Evolutionary conservation across 30 jellyfish, hydroid and myxozoan genomes (phyloP).

Genomic region (Hydractinia symbiolongicarpus): DNA sequence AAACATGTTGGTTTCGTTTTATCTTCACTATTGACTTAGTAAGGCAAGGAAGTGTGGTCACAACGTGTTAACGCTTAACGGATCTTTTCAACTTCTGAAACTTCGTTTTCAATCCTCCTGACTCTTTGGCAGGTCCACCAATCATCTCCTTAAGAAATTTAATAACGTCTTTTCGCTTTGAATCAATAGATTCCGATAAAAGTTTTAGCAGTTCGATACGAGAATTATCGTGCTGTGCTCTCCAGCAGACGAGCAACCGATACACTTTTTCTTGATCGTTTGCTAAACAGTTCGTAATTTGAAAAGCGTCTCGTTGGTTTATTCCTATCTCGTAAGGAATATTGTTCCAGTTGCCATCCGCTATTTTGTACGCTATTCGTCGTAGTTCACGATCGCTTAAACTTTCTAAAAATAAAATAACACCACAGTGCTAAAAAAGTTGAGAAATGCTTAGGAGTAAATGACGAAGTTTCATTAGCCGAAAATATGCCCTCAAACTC

Average conservation of each 20-base stretch:
- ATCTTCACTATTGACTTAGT: too few relatives aligned
- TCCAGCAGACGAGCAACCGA: constrained; percentile 63
- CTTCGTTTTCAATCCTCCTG: constrained; percentile 10
- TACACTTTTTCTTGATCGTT: constrained; percentile 70
- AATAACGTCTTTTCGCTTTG: constrained; percentile 68
- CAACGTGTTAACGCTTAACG: background rate
- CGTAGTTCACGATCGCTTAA: constrained; percentile 86
- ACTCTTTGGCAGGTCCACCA: constrained; percentile 33
- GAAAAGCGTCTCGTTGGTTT: constrained; percentile 43
- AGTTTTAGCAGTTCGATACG: constrained; percentile 42
- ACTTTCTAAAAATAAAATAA: constrained; percentile 30
- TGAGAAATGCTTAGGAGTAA: too few relatives aligned
- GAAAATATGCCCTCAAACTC: too few relatives aligned
- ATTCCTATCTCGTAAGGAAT: constrained; percentile 53
- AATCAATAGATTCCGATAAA: constrained; percentile 43
- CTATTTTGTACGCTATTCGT: constrained; percentile 57
- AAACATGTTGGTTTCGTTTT: too few relatives aligned
- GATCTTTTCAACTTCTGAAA: constrained; percentile 22
- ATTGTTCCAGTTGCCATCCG: constrained; percentile 69
- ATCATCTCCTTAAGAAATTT: constrained; percentile 50
- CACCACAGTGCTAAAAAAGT: background rate
- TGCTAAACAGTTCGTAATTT: constrained; percentile 29
- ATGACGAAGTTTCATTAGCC: too few relatives aligned
- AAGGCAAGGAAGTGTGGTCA: too few relatives aligned
- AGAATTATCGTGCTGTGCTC: constrained; percentile 27